These are phyloP conservation scores for Uria aalge DNA, from an alignment of 2,113 vertebrate species.

Conservation along the genomic window DNA sequence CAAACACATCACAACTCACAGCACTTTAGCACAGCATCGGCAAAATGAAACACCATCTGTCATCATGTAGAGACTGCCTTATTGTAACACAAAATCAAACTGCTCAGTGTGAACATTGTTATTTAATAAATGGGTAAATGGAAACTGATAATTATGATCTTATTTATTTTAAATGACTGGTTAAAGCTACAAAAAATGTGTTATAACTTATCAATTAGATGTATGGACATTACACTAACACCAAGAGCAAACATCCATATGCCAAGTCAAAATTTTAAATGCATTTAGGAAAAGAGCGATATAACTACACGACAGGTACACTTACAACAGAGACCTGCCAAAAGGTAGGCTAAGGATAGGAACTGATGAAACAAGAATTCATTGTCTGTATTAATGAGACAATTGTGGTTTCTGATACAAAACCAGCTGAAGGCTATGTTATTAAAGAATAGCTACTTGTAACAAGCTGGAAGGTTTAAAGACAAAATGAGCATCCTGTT, in stretches of 20 bases:
- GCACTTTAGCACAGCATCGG: constrained; percentile 87
- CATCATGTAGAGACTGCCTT: constrained; percentile 87
- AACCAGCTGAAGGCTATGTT: background rate
- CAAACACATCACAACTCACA: constrained; percentile 96
- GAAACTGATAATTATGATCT: constrained; percentile 83
- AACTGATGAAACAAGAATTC: constrained; percentile 15
- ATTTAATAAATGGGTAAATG: constrained; percentile 83
- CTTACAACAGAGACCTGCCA: constrained; percentile 44
- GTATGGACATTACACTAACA: constrained; percentile 53
- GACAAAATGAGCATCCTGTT: background rate
- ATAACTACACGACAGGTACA: background rate
- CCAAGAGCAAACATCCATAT: constrained; percentile 55
- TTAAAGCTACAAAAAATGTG: constrained; percentile 73
- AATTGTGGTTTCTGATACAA: background rate
- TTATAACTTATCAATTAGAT: constrained; percentile 78
- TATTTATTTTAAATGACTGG: constrained; percentile 83
- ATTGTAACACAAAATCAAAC: constrained; percentile 90
- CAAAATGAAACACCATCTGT: constrained; percentile 97
- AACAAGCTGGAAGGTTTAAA: background rate
- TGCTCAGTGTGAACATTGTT: constrained; percentile 78
- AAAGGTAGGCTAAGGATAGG: constrained; percentile 2
- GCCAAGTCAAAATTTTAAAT: constrained; percentile 52
- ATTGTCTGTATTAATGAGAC: constrained; percentile 11
- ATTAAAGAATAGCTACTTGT: background rate
- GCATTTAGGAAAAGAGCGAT: constrained; percentile 50